A percentile compares a stretch with the other conserved stretches of the same genome.
These are phyloP conservation scores for Solenopsis invicta DNA, from an alignment of 1,140 invertebrate species.

Conservation along the genomic window DNA sequence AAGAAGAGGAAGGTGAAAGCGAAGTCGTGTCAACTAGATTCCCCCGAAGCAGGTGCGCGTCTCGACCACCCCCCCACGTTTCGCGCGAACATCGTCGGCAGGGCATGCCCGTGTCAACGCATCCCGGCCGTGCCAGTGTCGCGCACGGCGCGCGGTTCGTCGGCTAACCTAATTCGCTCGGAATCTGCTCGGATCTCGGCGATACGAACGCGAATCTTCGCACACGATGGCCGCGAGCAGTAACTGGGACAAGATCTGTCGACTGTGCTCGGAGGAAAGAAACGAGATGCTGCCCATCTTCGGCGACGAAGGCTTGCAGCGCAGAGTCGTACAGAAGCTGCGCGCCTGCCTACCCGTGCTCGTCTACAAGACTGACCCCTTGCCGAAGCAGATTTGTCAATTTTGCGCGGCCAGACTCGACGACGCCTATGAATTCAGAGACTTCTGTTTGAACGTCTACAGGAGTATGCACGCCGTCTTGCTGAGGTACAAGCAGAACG, in stretches of 20 bases:
- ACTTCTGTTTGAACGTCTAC: constrained; percentile 80
- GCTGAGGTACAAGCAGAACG: constrained; percentile 65
- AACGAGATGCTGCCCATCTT: constrained; percentile 82
- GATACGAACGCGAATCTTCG: constrained; percentile 32
- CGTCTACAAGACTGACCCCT: constrained; percentile 82
- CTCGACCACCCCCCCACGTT: too few species aligned
- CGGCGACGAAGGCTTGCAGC: constrained; percentile 79
- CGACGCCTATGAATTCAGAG: constrained; percentile 81
- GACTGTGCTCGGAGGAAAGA: constrained; percentile 80
- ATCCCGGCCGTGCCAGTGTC: background rate
- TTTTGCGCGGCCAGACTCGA: constrained; percentile 82
- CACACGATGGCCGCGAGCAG: constrained; percentile 62
- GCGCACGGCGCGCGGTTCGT: constrained; percentile 6
- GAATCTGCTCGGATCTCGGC: background rate
- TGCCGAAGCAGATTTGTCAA: constrained; percentile 83
- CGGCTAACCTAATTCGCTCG: constrained; percentile 66
- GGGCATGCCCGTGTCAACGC: constrained; percentile 32
- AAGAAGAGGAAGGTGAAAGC: constrained; percentile 3
- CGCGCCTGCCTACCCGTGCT: constrained; percentile 80
- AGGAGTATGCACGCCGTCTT: constrained; percentile 80
- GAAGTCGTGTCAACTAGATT: background rate
- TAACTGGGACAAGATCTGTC: constrained; percentile 79
- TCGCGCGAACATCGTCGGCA: too few species aligned
- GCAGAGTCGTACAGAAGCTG: constrained; percentile 80
- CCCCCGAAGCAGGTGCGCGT: background rate